Evolutionary conservation across 1,140 invertebrate species (phyloP).

Genomic region (Drosophila leontia): DNA sequence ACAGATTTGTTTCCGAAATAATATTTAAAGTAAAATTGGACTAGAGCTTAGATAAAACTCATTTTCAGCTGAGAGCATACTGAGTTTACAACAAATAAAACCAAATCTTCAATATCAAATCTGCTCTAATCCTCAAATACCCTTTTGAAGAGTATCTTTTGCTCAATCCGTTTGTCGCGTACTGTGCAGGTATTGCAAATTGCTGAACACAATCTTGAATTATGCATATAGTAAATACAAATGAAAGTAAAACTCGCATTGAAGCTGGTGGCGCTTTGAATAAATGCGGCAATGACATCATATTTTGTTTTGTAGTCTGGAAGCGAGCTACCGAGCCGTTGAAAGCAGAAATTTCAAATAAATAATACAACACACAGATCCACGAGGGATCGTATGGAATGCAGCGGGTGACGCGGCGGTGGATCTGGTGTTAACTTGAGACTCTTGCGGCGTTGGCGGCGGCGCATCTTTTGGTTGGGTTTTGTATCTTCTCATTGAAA

Average conservation of each 20-base stretch:
- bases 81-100: background rate
- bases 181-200: constrained; percentile 55
- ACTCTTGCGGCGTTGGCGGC: constrained; percentile 41
- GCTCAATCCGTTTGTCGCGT: constrained; percentile 15
- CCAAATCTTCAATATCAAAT: too few relatives aligned
- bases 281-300: constrained; percentile 67
- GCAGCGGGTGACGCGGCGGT: constrained; percentile 20
- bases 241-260: constrained; percentile 80
- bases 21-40: background rate
- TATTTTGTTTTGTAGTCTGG: constrained; percentile 72
- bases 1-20: background rate
- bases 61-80: background rate
- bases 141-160: background rate
- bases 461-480: constrained; percentile 24
- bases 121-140: background rate
- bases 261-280: constrained; percentile 65
- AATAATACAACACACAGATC: constrained; percentile 30
- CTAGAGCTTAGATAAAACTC: background rate
- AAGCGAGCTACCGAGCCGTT: constrained; percentile 45
- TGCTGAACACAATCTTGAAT: constrained; percentile 61
- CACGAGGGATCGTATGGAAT: constrained; percentile 51
- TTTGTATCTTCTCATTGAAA: constrained; percentile 36
- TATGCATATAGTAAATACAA: constrained; percentile 69
- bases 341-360: constrained; percentile 40
- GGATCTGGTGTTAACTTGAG: constrained; percentile 36